Evolutionary conservation across 2,888 invertebrate genomes (phyloP).

Genomic region (Sarcophaga subvicina): DNA sequence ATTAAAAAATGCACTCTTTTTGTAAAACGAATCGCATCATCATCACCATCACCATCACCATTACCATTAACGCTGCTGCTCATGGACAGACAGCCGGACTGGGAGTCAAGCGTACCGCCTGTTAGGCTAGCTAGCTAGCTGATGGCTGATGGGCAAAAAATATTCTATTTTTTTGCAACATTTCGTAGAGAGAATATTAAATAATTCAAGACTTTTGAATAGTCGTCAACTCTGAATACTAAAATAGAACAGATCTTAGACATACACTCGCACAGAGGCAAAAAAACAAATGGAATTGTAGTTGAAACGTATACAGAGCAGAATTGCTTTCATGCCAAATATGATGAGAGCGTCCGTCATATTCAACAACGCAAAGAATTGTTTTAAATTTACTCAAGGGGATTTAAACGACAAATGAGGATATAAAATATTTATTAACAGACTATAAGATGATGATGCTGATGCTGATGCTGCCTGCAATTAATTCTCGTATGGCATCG

Average conservation of each 20-base stretch:
- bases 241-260: constrained; percentile 49
- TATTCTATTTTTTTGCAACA: not conserved
- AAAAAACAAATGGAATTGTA: too few relatives aligned
- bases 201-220: constrained; percentile 62
- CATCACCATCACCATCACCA: constrained; percentile 1
- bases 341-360: constrained; percentile 30
- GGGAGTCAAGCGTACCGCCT: not conserved
- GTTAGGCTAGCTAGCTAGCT: not conserved
- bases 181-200: constrained; percentile 37
- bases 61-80: not conserved
- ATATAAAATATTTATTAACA: constrained; percentile 68
- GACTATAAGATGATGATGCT: not conserved
- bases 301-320: not conserved
- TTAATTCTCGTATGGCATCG: constrained; percentile 17
- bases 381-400: constrained; percentile 59
- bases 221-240: constrained; percentile 53
- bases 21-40: constrained; percentile 33
- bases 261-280: not conserved
- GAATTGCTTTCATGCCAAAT: constrained; percentile 26
- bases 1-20: constrained; percentile 66
- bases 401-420: constrained; percentile 67
- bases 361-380: constrained; percentile 52
- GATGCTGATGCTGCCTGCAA: constrained; percentile 5
- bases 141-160: not conserved
- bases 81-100: not conserved